Conservation (phyloP, 2,113 vertebrate genomes). For the Motacilla tschutschensis region DNA sequence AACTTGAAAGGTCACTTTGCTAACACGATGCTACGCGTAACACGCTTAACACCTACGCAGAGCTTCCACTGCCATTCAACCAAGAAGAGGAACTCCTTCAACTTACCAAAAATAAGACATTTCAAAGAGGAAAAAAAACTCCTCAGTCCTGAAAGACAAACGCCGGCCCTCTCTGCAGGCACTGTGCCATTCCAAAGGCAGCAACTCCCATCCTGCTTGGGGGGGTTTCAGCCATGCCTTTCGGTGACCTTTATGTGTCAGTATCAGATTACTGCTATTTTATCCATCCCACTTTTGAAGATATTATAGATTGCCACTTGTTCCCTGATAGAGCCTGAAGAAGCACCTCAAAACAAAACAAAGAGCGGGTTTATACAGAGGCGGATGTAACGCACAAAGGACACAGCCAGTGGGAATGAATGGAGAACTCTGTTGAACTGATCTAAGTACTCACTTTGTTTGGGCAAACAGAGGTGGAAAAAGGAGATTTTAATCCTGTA, state of each 20-base stretch:
- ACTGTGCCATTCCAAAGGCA: neutral
- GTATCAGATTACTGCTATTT: conserved; percentile 33
- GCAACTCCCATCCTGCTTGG: neutral
- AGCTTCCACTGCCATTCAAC: neutral
- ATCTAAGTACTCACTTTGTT: conserved; percentile 1
- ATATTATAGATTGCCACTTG: conserved; percentile 18
- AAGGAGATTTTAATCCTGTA: conserved; percentile 9
- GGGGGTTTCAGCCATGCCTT: neutral
- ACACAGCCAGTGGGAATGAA: conserved; percentile 14
- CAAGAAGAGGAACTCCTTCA: neutral
- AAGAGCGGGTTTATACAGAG: neutral
- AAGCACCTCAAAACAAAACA: conserved; percentile 36
- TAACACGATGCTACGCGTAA: neutral
- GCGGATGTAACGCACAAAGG: neutral
- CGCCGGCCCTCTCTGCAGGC: neutral
- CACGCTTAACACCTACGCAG: neutral
- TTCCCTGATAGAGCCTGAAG: conserved; percentile 6
- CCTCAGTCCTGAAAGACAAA: neutral
- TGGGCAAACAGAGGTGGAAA: neutral
- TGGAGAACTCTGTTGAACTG: neutral
- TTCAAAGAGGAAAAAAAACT: neutral
- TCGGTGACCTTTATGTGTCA: conserved; percentile 20
- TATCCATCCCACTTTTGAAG: conserved; percentile 11
- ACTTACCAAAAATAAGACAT: neutral
- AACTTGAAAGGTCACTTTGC: conserved; percentile 27